Conservation (phyloP, 2,888 invertebrate genomes). For the Sarcophaga carnaria region DNA sequence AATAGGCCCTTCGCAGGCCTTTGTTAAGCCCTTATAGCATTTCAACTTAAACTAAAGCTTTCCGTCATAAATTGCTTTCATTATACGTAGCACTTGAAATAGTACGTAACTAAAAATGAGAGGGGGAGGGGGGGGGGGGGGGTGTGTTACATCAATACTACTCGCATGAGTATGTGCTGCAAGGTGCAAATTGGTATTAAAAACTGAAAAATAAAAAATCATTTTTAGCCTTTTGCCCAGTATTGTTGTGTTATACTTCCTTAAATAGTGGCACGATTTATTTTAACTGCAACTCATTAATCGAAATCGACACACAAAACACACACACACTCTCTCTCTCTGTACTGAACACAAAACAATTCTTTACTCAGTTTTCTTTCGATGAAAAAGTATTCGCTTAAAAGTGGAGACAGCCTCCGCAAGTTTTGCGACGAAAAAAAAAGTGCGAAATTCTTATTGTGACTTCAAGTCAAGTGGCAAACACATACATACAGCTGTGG, state of each 20-base stretch:
- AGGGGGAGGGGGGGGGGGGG: too few species aligned
- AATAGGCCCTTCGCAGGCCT: too few species aligned
- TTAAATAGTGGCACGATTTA: conserved; percentile 72
- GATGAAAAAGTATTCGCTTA: neutral
- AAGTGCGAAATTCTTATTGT: conserved; percentile 60
- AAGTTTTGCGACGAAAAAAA: conserved; percentile 28
- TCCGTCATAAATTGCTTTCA: neutral
- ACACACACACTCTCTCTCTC: neutral
- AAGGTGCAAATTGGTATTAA: conserved; percentile 65
- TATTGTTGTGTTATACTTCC: conserved; percentile 56
- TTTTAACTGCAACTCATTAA: conserved; percentile 80
- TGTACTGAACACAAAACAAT: conserved; percentile 13
- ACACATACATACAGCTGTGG: neutral
- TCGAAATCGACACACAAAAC: conserved; percentile 76
- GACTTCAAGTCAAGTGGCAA: conserved; percentile 37
- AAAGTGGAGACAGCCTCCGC: conserved; percentile 9
- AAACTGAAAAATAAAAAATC: conserved; percentile 41
- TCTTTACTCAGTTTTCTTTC: neutral
- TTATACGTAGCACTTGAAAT: too few species aligned
- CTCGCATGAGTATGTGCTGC: conserved; percentile 18
- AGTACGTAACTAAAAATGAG: too few species aligned
- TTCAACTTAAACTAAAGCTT: neutral
- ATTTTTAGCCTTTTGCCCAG: conserved; percentile 26
- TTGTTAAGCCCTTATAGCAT: neutral
- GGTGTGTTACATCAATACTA: too few species aligned